Base-by-base conservation (phyloP, 2,888 invertebrate species). In the Teinopalpus imperialis region DNA sequence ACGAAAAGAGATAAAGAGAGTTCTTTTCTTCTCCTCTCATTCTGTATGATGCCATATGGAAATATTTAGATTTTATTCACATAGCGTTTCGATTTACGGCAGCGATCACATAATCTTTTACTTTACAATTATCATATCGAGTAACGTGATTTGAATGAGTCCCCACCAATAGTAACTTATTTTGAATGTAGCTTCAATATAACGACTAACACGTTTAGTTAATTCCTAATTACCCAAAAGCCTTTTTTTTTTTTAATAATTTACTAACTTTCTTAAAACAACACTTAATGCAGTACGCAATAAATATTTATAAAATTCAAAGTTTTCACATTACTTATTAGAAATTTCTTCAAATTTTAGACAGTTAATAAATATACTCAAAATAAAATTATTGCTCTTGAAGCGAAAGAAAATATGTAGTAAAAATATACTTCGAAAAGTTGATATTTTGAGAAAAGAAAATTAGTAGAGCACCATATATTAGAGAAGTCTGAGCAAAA, bases 401-500 rank as follows among this genome's bases (percentile, higher is more conserved):
- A 31, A 30, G 23, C 23, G 21, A 26, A 37, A 32, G 10, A 20
- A 32, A 32, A 5, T 26, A 2, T n/a, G 10, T 30, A 20, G 1
- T 37, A 39, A 32, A 45, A 45, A 45, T 31, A 45, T 16, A 20
- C 6, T n/a, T 34, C 32, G 26, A 45, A 45, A 45, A 45, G 8
- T 16, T 27, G 3, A 42, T 2, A 26, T 3, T 12, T 36, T 29
- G 18, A 26, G 9, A 29, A 20, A 44, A 18, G 3, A 30, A 39
- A 39, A 32, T 23, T 36, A 37, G 23, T n/a, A 29, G 49, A 75
- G 74, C 74, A 75, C 76, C 76, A 74, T 66, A 65, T 56, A 62
- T 54, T 57, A 54, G 53, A 68, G 58, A 62, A 66, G 55, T 39
- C 37, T 75, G 74, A 74, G 71, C 69, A 72, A 57, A 49, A 43